phyloP scores from a whole-genome alignment of 2,113 vertebrate genomes.

The Lonchura striata region DNA sequence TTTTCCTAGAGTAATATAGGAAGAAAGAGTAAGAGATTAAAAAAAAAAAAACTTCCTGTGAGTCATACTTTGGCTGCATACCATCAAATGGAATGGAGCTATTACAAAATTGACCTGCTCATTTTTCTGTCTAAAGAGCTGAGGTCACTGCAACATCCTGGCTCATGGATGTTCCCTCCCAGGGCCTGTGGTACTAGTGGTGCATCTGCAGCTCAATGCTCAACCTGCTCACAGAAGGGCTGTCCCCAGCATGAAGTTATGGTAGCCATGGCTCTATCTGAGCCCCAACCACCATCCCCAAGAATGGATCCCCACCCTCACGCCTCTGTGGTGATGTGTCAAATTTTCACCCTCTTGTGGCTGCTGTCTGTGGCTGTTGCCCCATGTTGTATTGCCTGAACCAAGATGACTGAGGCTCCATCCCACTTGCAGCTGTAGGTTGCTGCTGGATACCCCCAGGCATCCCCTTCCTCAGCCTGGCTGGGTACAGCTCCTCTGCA shows the following conservation, averaged over 20 bases:
- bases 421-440: not conserved
- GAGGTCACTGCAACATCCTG: not conserved
- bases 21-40: not conserved
- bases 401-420: not conserved
- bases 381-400: not conserved
- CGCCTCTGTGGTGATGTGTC: accelerated
- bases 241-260: not conserved
- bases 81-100: not conserved
- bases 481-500: not conserved
- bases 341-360: not conserved
- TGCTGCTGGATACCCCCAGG: not conserved
- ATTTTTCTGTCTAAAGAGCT: not conserved
- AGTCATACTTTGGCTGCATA: not conserved
- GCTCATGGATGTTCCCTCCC: not conserved
- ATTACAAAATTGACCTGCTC: not conserved
- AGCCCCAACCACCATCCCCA: not conserved
- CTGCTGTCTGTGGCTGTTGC: not conserved
- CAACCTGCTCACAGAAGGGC: not conserved
- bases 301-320: not conserved
- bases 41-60: not conserved
- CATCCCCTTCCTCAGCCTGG: not conserved
- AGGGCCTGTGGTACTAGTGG: accelerated
- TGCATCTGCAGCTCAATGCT: not conserved
- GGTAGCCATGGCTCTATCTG: not conserved
- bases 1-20: constrained; percentile 21